Percentiles rank a stretch among this genome's conserved stretches.
Evolutionary conservation across 2,797 vertebrate genomes (phyloP).

Genomic region (Channallabes apus): DNA sequence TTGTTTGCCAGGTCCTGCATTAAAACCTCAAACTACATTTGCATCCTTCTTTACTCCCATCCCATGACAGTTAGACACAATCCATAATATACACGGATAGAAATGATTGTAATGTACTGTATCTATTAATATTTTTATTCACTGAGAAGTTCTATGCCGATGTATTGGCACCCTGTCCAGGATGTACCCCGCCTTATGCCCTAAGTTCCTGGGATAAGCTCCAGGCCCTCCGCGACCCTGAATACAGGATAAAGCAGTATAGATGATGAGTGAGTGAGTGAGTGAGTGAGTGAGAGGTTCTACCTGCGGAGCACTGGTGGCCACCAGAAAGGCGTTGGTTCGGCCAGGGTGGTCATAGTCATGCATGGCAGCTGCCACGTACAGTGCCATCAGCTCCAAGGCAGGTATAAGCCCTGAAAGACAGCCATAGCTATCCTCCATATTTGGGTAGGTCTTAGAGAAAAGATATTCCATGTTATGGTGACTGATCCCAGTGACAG

Average conservation of each 20-base stretch:
- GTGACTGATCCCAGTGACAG: slow-evolving; percentile 90
- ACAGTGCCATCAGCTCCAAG: slow-evolving; percentile 96
- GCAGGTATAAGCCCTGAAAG: slow-evolving; percentile 94
- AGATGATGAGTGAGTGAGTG: no score
- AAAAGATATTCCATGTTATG: slow-evolving; percentile 91
- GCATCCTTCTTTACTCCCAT: not conserved
- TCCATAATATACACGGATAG: not conserved
- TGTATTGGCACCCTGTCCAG: no score
- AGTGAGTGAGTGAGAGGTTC: not conserved
- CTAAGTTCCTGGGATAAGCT: no score
- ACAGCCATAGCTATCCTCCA: slow-evolving; percentile 89
- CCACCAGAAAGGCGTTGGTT: slow-evolving; percentile 97
- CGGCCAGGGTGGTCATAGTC: slow-evolving; percentile 97
- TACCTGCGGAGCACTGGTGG: slow-evolving; percentile 91
- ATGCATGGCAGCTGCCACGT: slow-evolving; percentile 97
- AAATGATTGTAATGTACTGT: not conserved
- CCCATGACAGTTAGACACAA: not conserved
- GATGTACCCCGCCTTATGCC: no score
- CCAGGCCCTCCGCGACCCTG: no score
- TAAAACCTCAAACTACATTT: not conserved
- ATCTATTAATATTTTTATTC: not conserved
- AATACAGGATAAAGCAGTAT: no score
- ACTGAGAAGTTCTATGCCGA: no score
- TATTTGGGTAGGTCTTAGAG: slow-evolving; percentile 85
- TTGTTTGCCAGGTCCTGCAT: not conserved